Base-by-base conservation (phyloP, 1,140 invertebrate species). In the Grapholita molesta region DNA sequence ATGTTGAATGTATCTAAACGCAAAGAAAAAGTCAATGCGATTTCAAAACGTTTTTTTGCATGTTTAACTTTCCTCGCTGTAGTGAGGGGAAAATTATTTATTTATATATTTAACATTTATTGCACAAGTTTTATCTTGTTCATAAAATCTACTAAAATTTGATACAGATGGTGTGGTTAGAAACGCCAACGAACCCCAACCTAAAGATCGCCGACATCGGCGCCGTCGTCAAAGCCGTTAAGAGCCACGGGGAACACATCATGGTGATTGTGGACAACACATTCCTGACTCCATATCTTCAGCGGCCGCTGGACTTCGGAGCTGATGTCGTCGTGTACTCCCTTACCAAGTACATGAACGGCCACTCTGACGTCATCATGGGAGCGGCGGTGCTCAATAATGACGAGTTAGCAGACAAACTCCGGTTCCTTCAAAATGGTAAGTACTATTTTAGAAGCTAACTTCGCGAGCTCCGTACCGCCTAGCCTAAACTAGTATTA, bases 271-370 rank as follows among this genome's bases (percentile, higher is more conserved):
- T 99, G 1, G 99, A 99, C 83, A 99, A 99, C 86, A 99, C 99
- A 4, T 99, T 99, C 87, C 93, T 99, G 67, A 98, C 98, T 5
- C 94, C 98, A n/a, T 99, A 99, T 85, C 97, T 98, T 70, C 98
- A 99, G 95, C 94, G 95, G 72, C 99, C 99, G 3, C 89, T 99
- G 25, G 94, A 95, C 18, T 92, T 99, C 25, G 99, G 99, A 8
- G 98, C 97, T 2, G 98, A 99, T 91, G 93, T 99, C 57, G 95
- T 96, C 0, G 91, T 98, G 73, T 99, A 99, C 92, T 99, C 99
- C 0, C 78, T 99, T 25, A 99, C 98, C 0, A 99, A 99, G 90
- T 99, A 99, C 82, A 98, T 99, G 95, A 99, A 99, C 91, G 99
- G 99, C 0, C 99, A 99, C 89, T 96, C 97, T 0, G 99, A 99